A percentile compares a stretch with the other conserved stretches of the same genome.
These are phyloP conservation scores for Nematopogon swammerdamellus DNA, from an alignment of 2,888 invertebrate genomes.

Conservation along the genomic window DNA sequence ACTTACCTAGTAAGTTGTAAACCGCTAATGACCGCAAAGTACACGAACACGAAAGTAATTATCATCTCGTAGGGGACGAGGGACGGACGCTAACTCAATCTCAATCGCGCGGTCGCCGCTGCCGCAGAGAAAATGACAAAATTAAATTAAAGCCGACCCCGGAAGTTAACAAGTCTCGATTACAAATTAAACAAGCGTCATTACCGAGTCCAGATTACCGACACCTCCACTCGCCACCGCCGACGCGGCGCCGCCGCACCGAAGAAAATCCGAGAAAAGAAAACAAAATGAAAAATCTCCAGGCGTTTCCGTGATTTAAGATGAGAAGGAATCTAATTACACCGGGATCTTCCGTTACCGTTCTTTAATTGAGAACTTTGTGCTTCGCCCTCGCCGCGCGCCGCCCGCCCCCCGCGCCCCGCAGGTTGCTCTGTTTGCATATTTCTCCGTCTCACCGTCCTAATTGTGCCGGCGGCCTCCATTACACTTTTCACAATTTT, in stretches of 20 bases:
- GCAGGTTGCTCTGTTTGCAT: conserved; percentile 33
- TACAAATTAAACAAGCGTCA: conserved; percentile 51
- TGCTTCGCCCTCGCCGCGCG: conserved; percentile 11
- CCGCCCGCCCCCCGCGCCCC: conserved; percentile 14
- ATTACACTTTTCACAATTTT: conserved; percentile 55
- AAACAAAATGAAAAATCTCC: not conserved
- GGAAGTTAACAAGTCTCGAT: conserved; percentile 50
- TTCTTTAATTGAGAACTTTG: conserved; percentile 52
- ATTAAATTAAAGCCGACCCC: conserved; percentile 40
- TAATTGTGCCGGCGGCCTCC: conserved; percentile 41
- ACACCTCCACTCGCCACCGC: no score
- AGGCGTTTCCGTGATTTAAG: conserved; percentile 30
- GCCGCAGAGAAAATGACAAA: conserved; percentile 24
- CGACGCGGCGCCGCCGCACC: no score
- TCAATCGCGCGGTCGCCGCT: no score
- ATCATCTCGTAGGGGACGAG: no score
- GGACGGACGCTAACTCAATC: no score
- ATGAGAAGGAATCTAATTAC: conserved; percentile 55
- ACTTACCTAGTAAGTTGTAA: no score
- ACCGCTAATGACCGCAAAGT: no score
- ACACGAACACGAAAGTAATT: no score
- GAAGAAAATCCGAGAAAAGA: no score
- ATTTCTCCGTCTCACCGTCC: conserved; percentile 24
- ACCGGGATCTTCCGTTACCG: conserved; percentile 39
- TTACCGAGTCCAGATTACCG: conserved; percentile 27